Conservation (phyloP, 2,888 invertebrate genomes). For the Hirtodrosophila trivittata region DNA sequence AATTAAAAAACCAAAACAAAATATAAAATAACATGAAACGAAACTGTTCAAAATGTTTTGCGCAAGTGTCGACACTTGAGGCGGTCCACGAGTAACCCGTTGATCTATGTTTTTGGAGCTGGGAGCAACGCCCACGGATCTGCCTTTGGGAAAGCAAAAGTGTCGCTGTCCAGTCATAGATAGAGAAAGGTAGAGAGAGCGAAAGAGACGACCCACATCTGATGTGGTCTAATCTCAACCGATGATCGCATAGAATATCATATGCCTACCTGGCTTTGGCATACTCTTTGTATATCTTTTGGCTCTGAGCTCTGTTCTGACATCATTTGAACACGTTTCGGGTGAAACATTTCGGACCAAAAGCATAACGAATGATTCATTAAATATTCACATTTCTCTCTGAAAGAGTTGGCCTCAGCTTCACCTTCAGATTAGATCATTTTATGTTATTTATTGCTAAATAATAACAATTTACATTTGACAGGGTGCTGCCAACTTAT, state of each 20-base stretch:
- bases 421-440: too few species aligned
- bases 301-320: constrained; percentile 41
- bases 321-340: constrained; percentile 33
- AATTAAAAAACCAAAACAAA: background rate
- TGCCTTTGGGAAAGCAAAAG: constrained; percentile 41
- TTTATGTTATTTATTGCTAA: too few species aligned
- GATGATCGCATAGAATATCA: constrained; percentile 38
- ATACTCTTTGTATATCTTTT: background rate
- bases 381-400: too few species aligned
- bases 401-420: too few species aligned
- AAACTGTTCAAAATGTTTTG: constrained; percentile 20
- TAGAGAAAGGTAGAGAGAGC: background rate
- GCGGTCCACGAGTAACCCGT: constrained; percentile 17
- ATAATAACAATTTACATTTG: background rate
- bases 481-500: background rate
- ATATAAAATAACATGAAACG: constrained; percentile 7
- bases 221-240: constrained; percentile 7
- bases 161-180: constrained; percentile 2
- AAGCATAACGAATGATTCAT: constrained; percentile 2
- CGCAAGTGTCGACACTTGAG: constrained; percentile 39
- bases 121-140: constrained; percentile 28
- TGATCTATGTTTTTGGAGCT: constrained; percentile 7
- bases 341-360: constrained; percentile 23
- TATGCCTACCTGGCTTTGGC: background rate
- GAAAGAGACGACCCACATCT: too few species aligned